Conservation (phyloP, 2,797 vertebrate species). For the Lemur catta region DNA sequence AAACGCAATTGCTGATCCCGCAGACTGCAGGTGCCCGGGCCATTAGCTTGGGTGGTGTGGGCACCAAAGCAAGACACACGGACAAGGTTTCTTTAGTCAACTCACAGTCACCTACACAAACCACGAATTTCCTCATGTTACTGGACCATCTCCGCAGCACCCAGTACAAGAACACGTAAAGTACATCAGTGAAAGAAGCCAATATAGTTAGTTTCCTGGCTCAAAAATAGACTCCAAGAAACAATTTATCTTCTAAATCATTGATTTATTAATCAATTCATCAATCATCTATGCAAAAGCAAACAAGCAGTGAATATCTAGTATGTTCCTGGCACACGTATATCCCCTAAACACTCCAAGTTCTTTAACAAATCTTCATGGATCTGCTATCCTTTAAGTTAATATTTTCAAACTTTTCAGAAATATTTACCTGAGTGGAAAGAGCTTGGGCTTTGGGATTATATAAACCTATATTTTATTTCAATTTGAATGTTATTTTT, state of each 20-base stretch:
- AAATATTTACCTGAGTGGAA: not conserved
- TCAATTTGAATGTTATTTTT: not conserved
- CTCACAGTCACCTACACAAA: not conserved
- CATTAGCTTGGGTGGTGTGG: not conserved
- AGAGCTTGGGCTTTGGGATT: not conserved
- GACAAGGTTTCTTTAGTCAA: not conserved
- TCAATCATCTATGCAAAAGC: slow-evolving; percentile 1
- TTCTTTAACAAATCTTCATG: not conserved
- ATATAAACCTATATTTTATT: not conserved
- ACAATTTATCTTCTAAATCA: not conserved
- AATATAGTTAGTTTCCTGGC: not conserved
- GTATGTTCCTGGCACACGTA: not conserved
- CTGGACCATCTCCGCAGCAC: not conserved
- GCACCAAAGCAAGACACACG: not conserved
- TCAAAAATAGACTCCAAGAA: not conserved
- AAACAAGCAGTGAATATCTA: not conserved
- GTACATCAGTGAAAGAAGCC: not conserved
- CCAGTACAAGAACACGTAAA: not conserved
- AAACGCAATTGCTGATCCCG: slow-evolving; percentile 31
- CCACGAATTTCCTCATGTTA: not conserved
- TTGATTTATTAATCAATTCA: not conserved
- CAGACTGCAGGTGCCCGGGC: slow-evolving; percentile 28
- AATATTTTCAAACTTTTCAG: slow-evolving; percentile 22
- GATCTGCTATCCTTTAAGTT: not conserved
- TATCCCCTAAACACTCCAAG: not conserved